A percentile compares a stretch with the other conserved stretches of the same genome.
These are phyloP conservation scores for Sturmia bella DNA, from an alignment of 2,888 invertebrate species.

Conservation along the genomic window DNA sequence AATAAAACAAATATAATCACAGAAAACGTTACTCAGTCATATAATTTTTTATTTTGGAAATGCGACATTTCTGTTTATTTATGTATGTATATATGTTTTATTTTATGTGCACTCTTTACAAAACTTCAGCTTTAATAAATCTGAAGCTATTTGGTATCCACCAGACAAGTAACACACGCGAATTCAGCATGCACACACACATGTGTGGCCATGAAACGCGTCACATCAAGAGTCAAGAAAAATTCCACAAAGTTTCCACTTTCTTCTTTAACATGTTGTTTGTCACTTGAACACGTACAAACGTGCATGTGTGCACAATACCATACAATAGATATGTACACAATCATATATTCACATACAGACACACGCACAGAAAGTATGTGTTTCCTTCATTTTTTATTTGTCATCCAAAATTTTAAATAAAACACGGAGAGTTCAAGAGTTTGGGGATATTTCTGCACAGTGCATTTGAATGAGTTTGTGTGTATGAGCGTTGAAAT, in stretches of 20 bases:
- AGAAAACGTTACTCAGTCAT: slow-evolving; percentile 24
- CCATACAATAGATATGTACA: slow-evolving; percentile 22
- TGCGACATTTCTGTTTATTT: slow-evolving; percentile 29
- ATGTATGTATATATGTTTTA: background rate
- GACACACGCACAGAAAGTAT: background rate
- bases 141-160: slow-evolving; percentile 47
- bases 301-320: slow-evolving; percentile 49
- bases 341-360: background rate
- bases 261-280: slow-evolving; percentile 58
- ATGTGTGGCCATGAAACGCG: slow-evolving; percentile 55
- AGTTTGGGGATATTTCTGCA: slow-evolving; percentile 35
- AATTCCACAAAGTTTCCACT: slow-evolving; percentile 58
- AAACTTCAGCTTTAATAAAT: slow-evolving; percentile 46
- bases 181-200: slow-evolving; percentile 44
- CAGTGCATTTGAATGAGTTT: background rate
- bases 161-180: slow-evolving; percentile 51
- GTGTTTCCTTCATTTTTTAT: background rate
- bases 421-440: slow-evolving; percentile 60
- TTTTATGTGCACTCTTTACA: background rate
- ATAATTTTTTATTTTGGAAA: slow-evolving; percentile 32
- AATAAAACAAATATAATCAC: slow-evolving; percentile 9
- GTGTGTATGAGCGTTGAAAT: background rate
- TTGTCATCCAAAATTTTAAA: slow-evolving; percentile 52
- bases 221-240: slow-evolving; percentile 68
- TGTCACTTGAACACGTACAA: slow-evolving; percentile 67